Evolutionary conservation across 2,113 vertebrate species (phyloP).

Genomic region (Anarhynchus alexandrinus): DNA sequence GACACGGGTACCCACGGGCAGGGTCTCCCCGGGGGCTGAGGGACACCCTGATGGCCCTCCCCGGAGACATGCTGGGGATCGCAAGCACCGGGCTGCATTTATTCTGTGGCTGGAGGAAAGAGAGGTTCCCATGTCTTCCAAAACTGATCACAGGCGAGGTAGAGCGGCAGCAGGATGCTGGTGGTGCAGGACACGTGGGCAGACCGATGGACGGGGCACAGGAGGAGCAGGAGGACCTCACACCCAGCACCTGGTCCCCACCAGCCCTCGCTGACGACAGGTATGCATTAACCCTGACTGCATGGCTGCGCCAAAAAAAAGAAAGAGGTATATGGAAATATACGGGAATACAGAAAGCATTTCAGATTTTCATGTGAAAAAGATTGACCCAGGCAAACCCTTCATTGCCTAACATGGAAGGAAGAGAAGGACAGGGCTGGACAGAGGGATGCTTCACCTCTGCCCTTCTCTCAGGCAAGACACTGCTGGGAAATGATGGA

Average conservation of each 20-base stretch:
- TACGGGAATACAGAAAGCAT: background rate
- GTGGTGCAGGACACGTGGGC: too few species aligned
- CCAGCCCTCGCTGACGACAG: rapidly evolving
- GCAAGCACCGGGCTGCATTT: background rate
- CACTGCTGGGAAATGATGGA: background rate
- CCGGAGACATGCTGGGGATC: background rate
- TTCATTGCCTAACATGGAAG: background rate
- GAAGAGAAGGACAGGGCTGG: background rate
- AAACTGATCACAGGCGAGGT: rapidly evolving
- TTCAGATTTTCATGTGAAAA: background rate
- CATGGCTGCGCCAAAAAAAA: background rate
- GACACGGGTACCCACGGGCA: background rate
- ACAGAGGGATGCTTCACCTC: background rate
- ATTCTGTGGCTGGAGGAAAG: background rate
- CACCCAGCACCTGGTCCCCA: too few species aligned
- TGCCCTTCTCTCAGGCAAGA: background rate
- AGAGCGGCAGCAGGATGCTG: too few species aligned
- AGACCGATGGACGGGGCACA: rapidly evolving
- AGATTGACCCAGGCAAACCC: background rate
- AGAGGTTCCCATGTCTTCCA: rapidly evolving
- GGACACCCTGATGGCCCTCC: background rate
- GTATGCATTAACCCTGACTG: background rate
- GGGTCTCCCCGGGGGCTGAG: background rate
- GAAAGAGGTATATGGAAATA: background rate
- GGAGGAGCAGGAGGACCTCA: background rate